Percentiles rank a stretch among this genome's conserved stretches.
Conservation (phyloP, 1,140 invertebrate genomes). For the Anoplolepis gracilipes region DNA sequence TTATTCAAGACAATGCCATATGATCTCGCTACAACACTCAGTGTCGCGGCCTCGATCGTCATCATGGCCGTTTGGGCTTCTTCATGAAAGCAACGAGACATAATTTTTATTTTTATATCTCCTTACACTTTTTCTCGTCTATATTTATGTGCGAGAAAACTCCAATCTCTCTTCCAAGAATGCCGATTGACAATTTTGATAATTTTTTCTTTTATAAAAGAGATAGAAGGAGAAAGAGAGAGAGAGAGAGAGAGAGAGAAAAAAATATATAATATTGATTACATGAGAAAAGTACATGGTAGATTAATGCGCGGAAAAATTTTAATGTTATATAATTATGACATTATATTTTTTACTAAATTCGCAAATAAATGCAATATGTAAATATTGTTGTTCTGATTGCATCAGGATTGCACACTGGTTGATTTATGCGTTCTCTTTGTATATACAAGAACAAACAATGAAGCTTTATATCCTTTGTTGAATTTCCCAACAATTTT, state of each 20-base stretch:
- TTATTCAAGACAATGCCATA: not conserved
- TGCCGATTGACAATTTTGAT: not conserved
- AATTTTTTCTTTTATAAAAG: conserved; percentile 5
- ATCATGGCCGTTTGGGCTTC: not conserved
- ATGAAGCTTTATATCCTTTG: no score
- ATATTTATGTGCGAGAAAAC: not conserved
- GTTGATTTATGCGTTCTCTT: not conserved
- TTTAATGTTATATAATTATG: not conserved
- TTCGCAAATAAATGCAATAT: not conserved
- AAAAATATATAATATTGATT: no score
- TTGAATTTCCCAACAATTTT: no score
- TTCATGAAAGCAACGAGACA: not conserved
- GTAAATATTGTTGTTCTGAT: not conserved
- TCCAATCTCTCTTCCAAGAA: no score
- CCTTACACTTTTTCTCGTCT: not conserved
- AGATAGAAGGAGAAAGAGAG: not conserved
- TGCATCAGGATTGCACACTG: not conserved
- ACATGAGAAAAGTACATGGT: not conserved
- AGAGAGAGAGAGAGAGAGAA: no score
- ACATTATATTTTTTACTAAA: not conserved
- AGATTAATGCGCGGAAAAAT: not conserved
- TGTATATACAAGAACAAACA: not conserved
- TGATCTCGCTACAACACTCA: not conserved
- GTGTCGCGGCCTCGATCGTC: not conserved
- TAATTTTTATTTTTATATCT: conserved; percentile 3